Conservation (phyloP, 2,113 vertebrate genomes). For the Galeopterus variegatus region DNA sequence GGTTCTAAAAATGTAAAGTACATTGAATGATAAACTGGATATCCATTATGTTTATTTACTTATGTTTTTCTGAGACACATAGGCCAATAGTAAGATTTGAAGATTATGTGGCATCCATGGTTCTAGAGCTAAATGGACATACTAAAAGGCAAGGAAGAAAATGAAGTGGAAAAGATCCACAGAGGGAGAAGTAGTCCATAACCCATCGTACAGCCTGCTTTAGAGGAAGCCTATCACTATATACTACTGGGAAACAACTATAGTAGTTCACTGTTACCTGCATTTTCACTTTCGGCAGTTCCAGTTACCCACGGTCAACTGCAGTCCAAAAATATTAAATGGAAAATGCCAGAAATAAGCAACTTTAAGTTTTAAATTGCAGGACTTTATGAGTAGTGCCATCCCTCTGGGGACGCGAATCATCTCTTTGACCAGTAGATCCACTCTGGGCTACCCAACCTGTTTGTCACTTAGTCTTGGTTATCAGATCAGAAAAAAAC, state of each 20-base stretch:
- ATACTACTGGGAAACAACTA: background rate
- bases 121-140: constrained; percentile 9
- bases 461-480: too few species aligned
- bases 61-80: background rate
- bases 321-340: too few species aligned
- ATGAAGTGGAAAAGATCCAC: background rate
- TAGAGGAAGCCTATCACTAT: background rate
- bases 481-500: too few species aligned
- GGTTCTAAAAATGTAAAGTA: background rate
- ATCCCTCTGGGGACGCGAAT: too few species aligned
- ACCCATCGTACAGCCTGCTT: background rate
- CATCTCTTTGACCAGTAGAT: too few species aligned
- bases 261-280: too few species aligned
- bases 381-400: too few species aligned
- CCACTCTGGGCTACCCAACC: too few species aligned
- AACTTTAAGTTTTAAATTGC: too few species aligned
- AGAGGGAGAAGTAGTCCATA: background rate
- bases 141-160: background rate
- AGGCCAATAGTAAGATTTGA: background rate
- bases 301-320: too few species aligned
- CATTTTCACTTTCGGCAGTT: too few species aligned
- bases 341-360: too few species aligned
- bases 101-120: background rate
- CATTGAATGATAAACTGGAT: background rate
- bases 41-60: background rate